Percentiles rank a stretch among this genome's conserved stretches.
Evolutionary conservation across 1,140 invertebrate species (phyloP).

Genomic region (Carposina sasakii): DNA sequence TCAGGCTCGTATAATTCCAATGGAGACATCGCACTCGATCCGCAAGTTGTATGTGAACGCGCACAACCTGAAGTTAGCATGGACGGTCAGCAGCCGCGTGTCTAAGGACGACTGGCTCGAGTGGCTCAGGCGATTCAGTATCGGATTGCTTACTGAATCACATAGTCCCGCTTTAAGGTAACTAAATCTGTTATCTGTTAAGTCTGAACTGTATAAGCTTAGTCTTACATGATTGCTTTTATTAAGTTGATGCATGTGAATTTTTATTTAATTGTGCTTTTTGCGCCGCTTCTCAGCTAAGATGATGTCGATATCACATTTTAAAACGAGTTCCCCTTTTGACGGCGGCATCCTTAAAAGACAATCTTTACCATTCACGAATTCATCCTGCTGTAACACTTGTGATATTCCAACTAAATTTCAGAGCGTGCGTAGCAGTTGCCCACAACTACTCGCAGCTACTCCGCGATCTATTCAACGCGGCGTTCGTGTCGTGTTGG

Average conservation of each 20-base stretch:
- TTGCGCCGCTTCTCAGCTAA: no score
- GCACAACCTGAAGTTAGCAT: slow-evolving; percentile 88
- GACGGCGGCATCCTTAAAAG: no score
- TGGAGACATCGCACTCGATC: slow-evolving; percentile 77
- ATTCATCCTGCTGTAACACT: no score
- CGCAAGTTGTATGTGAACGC: slow-evolving; percentile 88
- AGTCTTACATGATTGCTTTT: no score
- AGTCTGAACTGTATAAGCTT: no score
- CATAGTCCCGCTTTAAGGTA: slow-evolving; percentile 91
- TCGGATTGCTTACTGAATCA: slow-evolving; percentile 95
- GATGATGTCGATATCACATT: no score
- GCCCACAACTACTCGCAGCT: slow-evolving; percentile 96
- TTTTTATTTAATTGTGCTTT: no score
- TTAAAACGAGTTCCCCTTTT: no score
- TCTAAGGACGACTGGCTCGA: slow-evolving; percentile 99
- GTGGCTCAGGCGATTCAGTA: slow-evolving; percentile 93
- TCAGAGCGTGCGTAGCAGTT: slow-evolving; percentile 88
- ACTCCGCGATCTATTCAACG: slow-evolving; percentile 96
- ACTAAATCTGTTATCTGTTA: slow-evolving; percentile 1
- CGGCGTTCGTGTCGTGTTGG: slow-evolving; percentile 99
- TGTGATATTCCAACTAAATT: slow-evolving; percentile 14
- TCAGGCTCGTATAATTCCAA: slow-evolving; percentile 73
- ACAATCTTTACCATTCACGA: no score
- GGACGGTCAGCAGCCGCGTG: slow-evolving; percentile 90
- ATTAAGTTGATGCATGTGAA: no score